These are phyloP conservation scores for Microdon myrmicae DNA, from an alignment of 2,888 invertebrate species.

Conservation along the genomic window DNA sequence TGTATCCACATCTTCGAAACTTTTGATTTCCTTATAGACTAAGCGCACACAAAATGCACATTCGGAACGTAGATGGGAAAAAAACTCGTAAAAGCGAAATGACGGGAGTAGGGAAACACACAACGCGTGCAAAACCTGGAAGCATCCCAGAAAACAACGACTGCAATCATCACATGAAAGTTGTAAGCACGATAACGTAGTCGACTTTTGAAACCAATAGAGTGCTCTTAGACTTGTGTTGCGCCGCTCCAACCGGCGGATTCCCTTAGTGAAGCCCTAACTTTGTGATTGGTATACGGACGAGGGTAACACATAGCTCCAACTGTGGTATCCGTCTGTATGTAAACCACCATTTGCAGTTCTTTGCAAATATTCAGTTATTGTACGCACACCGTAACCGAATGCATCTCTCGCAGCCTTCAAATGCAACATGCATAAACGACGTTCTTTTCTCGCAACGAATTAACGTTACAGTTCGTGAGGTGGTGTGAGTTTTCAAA, in stretches of 20 bases:
- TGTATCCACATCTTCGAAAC: slow-evolving; percentile 16
- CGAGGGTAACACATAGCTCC: no score
- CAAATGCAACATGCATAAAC: slow-evolving; percentile 40
- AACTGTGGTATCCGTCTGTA: slow-evolving; percentile 29
- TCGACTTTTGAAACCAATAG: slow-evolving; percentile 14
- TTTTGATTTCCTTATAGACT: slow-evolving; percentile 23
- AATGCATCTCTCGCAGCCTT: slow-evolving; percentile 31
- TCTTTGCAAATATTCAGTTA: slow-evolving; percentile 14
- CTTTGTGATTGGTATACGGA: no score
- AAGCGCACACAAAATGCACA: slow-evolving; percentile 27
- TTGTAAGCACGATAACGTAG: slow-evolving; percentile 9
- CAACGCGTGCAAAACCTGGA: slow-evolving; percentile 36
- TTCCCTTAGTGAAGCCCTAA: no score
- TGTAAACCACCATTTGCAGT: no score
- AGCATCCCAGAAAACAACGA: slow-evolving; percentile 30
- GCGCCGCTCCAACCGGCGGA: slow-evolving; percentile 10
- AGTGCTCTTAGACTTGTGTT: slow-evolving; percentile 45
- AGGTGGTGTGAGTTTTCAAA: no score
- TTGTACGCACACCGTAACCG: slow-evolving; percentile 12
- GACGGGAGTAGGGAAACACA: no score
- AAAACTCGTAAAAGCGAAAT: no score
- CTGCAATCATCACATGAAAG: slow-evolving; percentile 13
- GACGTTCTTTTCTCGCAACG: slow-evolving; percentile 27
- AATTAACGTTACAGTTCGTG: slow-evolving; percentile 32
- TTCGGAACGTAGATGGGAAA: slow-evolving; percentile 31